Evolutionary conservation across 2,888 invertebrate genomes (phyloP), one percentile per base, ranked within the genome.

Genomic region (Sicus ferrugineus): DNA sequence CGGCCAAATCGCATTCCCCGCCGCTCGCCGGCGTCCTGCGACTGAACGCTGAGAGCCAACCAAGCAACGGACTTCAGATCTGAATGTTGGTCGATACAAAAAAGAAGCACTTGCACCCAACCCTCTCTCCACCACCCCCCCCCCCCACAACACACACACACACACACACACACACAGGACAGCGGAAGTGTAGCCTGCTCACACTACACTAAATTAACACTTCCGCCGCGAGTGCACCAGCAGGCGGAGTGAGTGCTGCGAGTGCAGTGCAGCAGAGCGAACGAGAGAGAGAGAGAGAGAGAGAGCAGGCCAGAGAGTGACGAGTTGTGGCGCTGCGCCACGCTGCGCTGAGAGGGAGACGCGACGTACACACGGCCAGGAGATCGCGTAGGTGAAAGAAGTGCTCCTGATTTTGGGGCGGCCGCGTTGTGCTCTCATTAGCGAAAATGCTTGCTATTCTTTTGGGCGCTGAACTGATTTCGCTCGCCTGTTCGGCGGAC

Each of bases 171-270:
- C n/a, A 28, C n/a, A 52, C 28, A 34, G 59, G 50, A 38, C 23
- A 26, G 28, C 26, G 26, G 54, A 54, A 54, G 34, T 56, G 46
- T 56, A 30, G 48, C 30, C 63, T 28, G 19, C 69, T 71, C 72
- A 68, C 50, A 71, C n/a, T n/a, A n/a, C n/a, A n/a, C n/a, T n/a
- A 69, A 63, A 74, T 68, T 66, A 70, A 69, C 75, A 76, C 74
- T 76, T 74, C 72, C 71, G 72, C 72, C 64, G 56, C 63, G 73
- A 75, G 69, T 74, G 73, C 73, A 72, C 73, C 72, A 68, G 73
- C 69, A 71, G 73, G 72, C 74, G 75, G 76, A 76, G 74, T 75
- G 73, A 68, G 28, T 14, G 26, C 3, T 30, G 56, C 50, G 50
- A 31, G n/a, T 34, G 50, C n/a, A 19, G 16, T 31, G 21, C 14